Conservation (phyloP, 2,797 vertebrate genomes). For the Malurus leucopterus region DNA sequence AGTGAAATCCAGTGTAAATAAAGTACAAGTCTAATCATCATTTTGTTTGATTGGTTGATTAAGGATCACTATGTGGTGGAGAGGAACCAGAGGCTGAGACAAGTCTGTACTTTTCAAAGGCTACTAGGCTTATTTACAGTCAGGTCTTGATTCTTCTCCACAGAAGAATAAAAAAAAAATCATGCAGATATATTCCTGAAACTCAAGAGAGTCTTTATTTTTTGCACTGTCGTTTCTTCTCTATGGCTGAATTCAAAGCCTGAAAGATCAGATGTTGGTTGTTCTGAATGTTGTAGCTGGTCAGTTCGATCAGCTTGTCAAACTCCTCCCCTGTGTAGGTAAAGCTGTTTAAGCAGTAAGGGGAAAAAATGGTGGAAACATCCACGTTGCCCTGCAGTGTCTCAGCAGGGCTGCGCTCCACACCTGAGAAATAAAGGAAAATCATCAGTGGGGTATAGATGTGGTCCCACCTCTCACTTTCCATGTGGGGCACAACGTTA, state of each 20-base stretch:
- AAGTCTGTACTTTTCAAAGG: neutral
- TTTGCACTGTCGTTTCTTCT: conserved; percentile 55
- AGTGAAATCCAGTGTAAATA: neutral
- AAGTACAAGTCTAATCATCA: neutral
- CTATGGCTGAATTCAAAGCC: conserved; percentile 64
- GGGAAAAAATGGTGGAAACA: conserved; percentile 69
- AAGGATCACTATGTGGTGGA: neutral
- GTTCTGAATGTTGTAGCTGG: conserved; percentile 80
- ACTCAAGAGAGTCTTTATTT: neutral
- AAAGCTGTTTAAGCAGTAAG: conserved; percentile 71
- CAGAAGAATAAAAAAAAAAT: neutral
- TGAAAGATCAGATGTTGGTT: conserved; percentile 72
- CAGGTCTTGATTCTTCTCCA: neutral
- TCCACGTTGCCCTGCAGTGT: conserved; percentile 73
- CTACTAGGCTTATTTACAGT: neutral
- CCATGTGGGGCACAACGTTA: rapidly evolving
- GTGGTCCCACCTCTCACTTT: rapidly evolving
- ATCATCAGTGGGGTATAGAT: neutral
- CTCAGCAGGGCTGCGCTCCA: conserved; percentile 68
- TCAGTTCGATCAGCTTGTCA: conserved; percentile 74
- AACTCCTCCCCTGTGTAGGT: conserved; percentile 73
- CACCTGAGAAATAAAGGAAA: conserved; percentile 43
- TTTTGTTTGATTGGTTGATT: neutral
- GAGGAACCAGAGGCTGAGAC: neutral
- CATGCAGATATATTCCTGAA: neutral